A percentile compares a stretch with the other conserved stretches of the same genome.
phyloP scores from a whole-genome alignment of 2,113 vertebrate genomes.

The Pseudopipra pipra region DNA sequence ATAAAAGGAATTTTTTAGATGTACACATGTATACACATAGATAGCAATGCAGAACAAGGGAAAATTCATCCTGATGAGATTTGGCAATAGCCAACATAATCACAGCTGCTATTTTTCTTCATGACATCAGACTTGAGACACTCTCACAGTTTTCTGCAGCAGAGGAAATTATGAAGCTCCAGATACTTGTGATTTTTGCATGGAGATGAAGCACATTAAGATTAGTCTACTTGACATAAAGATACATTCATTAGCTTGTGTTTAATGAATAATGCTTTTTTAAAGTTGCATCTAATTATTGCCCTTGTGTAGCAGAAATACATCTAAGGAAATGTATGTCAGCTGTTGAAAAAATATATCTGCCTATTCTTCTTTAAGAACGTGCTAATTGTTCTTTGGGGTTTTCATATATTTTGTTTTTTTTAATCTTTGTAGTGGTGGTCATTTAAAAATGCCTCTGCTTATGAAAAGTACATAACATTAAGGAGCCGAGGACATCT shows the following conservation, averaged over 20 bases:
- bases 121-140: background rate
- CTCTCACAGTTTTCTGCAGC: background rate
- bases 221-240: background rate
- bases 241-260: background rate
- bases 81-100: background rate
- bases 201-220: background rate
- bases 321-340: background rate
- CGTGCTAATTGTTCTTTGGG: background rate
- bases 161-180: background rate
- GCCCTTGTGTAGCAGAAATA: background rate
- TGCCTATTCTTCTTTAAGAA: background rate
- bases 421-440: background rate
- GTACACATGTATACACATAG: background rate
- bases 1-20: background rate
- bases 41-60: background rate
- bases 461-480: background rate
- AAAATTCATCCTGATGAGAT: background rate
- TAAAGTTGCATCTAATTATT: background rate
- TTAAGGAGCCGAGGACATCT: background rate
- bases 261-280: background rate
- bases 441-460: background rate
- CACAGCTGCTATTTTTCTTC: background rate
- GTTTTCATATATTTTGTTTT: background rate
- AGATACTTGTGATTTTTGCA: slow-evolving; percentile 3
- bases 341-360: background rate